Percentiles rank a stretch among this genome's conserved stretches.
These are phyloP conservation scores for Helicoverpa zea DNA, from an alignment of 1,140 invertebrate species.

Conservation along the genomic window DNA sequence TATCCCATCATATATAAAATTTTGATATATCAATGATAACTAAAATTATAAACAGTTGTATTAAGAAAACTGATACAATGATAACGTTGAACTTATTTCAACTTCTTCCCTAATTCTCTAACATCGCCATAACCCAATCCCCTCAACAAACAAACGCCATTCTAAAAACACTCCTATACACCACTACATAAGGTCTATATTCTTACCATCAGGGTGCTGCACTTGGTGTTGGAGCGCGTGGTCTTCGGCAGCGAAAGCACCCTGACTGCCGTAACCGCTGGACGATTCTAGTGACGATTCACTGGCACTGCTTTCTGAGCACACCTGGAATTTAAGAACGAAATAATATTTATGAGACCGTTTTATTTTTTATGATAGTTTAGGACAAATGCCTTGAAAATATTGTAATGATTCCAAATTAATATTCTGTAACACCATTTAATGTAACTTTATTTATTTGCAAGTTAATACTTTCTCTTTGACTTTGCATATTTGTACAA, in stretches of 20 bases:
- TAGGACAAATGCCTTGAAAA: too few relatives aligned
- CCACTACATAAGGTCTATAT: constrained; percentile 32
- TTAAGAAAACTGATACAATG: too few relatives aligned
- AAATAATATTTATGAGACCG: background rate
- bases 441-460: too few relatives aligned
- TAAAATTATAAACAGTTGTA: too few relatives aligned
- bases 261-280: constrained; percentile 93
- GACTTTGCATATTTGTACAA: too few relatives aligned
- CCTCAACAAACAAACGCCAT: constrained; percentile 30
- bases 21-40: too few relatives aligned
- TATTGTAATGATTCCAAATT: too few relatives aligned
- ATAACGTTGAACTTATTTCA: background rate
- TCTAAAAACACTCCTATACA: constrained; percentile 38
- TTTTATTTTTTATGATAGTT: too few relatives aligned
- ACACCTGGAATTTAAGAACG: constrained; percentile 71
- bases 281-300: constrained; percentile 92
- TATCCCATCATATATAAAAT: too few relatives aligned
- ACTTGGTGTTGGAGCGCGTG: constrained; percentile 70
- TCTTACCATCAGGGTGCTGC: constrained; percentile 72
- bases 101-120: too few relatives aligned
- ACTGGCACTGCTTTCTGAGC: constrained; percentile 89
- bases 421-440: too few relatives aligned
- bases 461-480: too few relatives aligned
- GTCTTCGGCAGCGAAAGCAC: constrained; percentile 86
- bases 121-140: background rate